Evolutionary conservation across 2,888 invertebrate species (phyloP), one percentile per base, ranked within the genome.

Genomic region (Lasioglossum leucozonium): DNA sequence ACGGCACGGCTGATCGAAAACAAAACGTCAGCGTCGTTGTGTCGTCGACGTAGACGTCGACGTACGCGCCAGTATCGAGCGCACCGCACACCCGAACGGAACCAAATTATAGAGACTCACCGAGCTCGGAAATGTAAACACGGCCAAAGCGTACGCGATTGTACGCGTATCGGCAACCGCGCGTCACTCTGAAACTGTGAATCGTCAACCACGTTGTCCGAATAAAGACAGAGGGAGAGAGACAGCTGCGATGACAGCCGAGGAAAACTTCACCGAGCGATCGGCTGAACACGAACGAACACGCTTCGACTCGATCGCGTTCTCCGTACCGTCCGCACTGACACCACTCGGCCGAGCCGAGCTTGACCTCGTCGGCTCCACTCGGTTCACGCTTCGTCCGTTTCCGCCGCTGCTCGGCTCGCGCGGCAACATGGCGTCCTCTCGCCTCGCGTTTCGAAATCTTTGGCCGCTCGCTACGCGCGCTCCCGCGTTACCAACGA

Each of bases 181-280:
- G 77, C 79, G 82, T 85, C 91, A 89, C 87, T 85, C 79, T 62
- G 87, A 82, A 87, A 77, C 55, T 87, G 83, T 72, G 85, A 85
- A 37, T 67, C 67, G 67, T 10, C 34, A 67, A 77, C 40, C 47
- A 62, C 79, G 82, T 77, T 90, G 82, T 85, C 65, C 13, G 1
- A n/a, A 40, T 22, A 4, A 22, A 40, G 69, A 69, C 0, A 67
- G 67, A n/a, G n/a, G 58, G 10, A 22, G 69, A 58, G 34, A 72
- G 62, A 82, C 55, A 55, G 47, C 30, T 75, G 82, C 26, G 37
- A 71, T 89, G 91, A 91, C 88, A 90, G 80, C 75, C 85, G 85
- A 72, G 80, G 80, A 90, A 88, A 90, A 92, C 90, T 89, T 74
- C 77, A 81, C 77, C 84, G 75, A n/a, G n/a, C 81, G 87, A 91